These are phyloP conservation scores for Pogonomyrmex barbatus DNA, from an alignment of 1,140 invertebrate genomes.

Conservation along the genomic window DNA sequence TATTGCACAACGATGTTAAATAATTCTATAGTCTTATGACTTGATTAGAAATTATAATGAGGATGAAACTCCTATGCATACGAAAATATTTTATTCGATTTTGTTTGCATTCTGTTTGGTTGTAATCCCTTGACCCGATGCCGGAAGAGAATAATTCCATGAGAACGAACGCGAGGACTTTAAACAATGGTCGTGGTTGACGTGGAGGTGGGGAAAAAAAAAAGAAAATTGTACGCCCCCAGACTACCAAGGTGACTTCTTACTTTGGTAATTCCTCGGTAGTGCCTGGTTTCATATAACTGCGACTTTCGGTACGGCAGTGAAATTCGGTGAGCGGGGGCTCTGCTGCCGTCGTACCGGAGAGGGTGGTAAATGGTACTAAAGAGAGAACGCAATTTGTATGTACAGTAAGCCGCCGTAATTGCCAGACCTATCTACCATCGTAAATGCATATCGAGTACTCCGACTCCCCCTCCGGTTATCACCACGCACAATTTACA, in stretches of 20 bases:
- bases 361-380: constrained; percentile 68
- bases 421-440: constrained; percentile 78
- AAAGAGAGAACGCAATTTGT: constrained; percentile 76
- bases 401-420: constrained; percentile 80
- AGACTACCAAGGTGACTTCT: constrained; percentile 73
- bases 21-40: background rate
- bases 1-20: background rate
- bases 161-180: constrained; percentile 27
- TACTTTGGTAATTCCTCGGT: constrained; percentile 74
- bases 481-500: constrained; percentile 73
- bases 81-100: constrained; percentile 51
- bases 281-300: constrained; percentile 71
- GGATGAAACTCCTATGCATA: background rate
- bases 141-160: constrained; percentile 35
- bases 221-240: constrained; percentile 66
- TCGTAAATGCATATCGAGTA: constrained; percentile 64
- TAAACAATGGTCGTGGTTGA: constrained; percentile 44
- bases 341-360: constrained; percentile 2
- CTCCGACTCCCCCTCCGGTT: constrained; percentile 33
- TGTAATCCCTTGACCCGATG: background rate
- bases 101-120: constrained; percentile 9
- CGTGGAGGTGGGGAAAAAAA: constrained; percentile 62
- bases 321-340: constrained; percentile 46
- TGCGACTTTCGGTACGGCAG: constrained; percentile 47
- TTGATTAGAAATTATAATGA: constrained; percentile 5